Evolutionary conservation across 1,140 invertebrate species (phyloP).

Genomic region (Lerema accius): DNA sequence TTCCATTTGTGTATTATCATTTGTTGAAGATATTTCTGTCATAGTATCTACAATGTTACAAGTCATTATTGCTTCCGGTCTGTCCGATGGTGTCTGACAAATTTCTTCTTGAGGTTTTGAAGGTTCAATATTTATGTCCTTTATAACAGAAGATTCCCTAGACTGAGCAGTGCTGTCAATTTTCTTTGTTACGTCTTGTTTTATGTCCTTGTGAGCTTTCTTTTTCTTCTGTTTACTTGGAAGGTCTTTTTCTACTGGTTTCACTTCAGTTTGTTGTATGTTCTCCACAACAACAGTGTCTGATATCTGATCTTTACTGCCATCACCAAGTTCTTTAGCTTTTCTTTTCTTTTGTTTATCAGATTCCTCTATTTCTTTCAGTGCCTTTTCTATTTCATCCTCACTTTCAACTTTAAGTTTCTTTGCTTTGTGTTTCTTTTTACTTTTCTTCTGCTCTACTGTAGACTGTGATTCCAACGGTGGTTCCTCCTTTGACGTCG

Average conservation of each 20-base stretch:
- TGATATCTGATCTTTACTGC: constrained; percentile 43
- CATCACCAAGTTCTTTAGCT: constrained; percentile 47
- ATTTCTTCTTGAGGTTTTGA: not conserved
- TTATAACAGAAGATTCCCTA: too few relatives aligned
- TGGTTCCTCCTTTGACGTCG: constrained; percentile 21
- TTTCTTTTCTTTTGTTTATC: constrained; percentile 67
- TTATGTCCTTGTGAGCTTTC: constrained; percentile 27
- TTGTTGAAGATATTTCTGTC: too few relatives aligned
- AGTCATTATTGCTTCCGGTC: too few relatives aligned
- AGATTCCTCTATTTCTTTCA: constrained; percentile 81
- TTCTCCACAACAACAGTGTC: constrained; percentile 21
- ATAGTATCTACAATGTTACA: too few relatives aligned
- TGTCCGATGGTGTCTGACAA: too few relatives aligned
- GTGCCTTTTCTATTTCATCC: constrained; percentile 82
- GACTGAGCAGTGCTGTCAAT: too few relatives aligned
- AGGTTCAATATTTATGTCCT: too few relatives aligned
- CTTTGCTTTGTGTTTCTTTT: constrained; percentile 77
- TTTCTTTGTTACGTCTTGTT: not conserved
- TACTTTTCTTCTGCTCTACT: constrained; percentile 61
- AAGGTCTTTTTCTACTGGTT: constrained; percentile 23
- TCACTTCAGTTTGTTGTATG: constrained; percentile 8
- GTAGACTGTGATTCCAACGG: constrained; percentile 13
- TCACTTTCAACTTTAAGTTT: constrained; percentile 66
- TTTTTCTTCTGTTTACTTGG: constrained; percentile 33
- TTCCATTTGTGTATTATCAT: too few relatives aligned